phyloP scores from a whole-genome alignment of 2,797 vertebrate genomes.

The Xenentodon cancila region DNA sequence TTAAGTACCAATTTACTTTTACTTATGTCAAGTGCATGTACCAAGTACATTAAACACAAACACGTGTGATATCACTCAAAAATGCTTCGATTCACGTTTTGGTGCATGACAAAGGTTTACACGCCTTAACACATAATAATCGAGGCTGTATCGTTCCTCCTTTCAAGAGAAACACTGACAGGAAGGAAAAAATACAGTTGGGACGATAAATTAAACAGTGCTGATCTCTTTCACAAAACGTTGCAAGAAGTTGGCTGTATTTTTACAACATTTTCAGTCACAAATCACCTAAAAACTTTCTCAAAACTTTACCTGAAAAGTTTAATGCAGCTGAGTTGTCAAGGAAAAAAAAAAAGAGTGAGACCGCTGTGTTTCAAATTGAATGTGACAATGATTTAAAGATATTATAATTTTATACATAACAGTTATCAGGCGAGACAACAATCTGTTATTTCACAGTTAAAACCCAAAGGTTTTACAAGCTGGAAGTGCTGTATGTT shows the following conservation, averaged over 20 bases:
- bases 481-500: not conserved
- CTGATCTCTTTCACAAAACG: not conserved
- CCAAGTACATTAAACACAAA: no score
- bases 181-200: not conserved
- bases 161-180: no score
- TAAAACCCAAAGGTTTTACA: not conserved
- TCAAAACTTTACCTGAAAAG: not conserved
- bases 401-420: conserved; percentile 6
- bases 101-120: no score
- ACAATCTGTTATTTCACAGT: conserved; percentile 20
- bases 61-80: no score
- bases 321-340: conserved; percentile 8
- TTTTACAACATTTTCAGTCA: not conserved
- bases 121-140: no score
- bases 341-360: conserved; percentile 6
- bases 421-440: conserved; percentile 16
- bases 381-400: conserved; percentile 34
- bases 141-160: not conserved
- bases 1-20: no score
- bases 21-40: no score
- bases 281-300: not conserved
- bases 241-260: not conserved
- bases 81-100: no score
- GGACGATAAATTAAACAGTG: conserved; percentile 6
- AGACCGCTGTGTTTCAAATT: conserved; percentile 24